A percentile compares a stretch with the other conserved stretches of the same genome.
phyloP scores from a whole-genome alignment of 2,113 vertebrate genomes.

The Narcine bancroftii region DNA sequence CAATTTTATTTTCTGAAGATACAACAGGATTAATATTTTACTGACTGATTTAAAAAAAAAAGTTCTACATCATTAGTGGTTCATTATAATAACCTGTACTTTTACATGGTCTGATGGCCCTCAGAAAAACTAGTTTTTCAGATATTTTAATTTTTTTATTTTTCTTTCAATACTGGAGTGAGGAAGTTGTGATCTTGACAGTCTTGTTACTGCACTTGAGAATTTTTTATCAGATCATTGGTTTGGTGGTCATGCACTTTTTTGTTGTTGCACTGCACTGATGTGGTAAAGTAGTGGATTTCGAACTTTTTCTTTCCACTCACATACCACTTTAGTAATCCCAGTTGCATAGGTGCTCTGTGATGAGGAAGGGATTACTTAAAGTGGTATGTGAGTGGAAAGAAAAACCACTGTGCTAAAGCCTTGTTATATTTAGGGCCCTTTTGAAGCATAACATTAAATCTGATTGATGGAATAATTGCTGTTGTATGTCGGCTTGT shows the following conservation, averaged over 20 bases:
- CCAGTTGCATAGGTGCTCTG: too few relatives aligned
- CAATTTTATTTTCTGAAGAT: background rate
- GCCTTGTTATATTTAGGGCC: too few relatives aligned
- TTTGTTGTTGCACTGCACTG: background rate
- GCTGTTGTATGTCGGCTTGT: background rate
- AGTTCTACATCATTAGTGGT: background rate
- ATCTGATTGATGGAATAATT: background rate
- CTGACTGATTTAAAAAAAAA: background rate
- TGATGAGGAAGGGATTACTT: too few relatives aligned
- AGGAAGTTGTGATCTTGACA: background rate
- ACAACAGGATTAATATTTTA: background rate
- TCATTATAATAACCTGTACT: slow-evolving; percentile 13
- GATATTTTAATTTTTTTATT: background rate
- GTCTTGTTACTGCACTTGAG: background rate
- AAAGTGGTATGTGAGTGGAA: too few relatives aligned
- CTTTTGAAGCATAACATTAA: too few relatives aligned
- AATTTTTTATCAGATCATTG: slow-evolving; percentile 1
- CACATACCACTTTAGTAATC: too few relatives aligned
- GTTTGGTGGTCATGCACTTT: background rate
- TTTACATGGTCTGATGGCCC: background rate
- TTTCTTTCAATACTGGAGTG: background rate
- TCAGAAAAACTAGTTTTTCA: background rate
- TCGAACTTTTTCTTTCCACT: too few relatives aligned
- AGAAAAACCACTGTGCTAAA: too few relatives aligned
- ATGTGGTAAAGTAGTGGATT: too few relatives aligned